Evolutionary conservation across 2,888 invertebrate species (phyloP).

Genomic region (Chalcosyrphus nemorum): DNA sequence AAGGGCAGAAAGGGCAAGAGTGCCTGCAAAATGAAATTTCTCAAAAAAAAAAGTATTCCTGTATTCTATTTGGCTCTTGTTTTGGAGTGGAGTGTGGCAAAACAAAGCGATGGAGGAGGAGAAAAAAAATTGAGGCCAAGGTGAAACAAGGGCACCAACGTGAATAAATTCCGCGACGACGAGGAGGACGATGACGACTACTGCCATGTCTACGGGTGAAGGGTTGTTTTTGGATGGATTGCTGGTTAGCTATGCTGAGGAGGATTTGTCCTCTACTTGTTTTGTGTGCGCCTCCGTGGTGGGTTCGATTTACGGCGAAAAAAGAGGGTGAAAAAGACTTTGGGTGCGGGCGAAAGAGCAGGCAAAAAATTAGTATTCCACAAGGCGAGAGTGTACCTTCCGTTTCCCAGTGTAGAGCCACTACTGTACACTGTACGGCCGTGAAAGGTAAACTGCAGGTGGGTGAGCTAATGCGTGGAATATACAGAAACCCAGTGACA

Average conservation of each 20-base stretch:
- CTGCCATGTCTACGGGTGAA: constrained; percentile 60
- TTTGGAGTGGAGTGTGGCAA: background rate
- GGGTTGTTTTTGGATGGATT: constrained; percentile 32
- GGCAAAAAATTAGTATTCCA: constrained; percentile 48
- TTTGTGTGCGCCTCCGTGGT: background rate
- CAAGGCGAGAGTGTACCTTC: constrained; percentile 2
- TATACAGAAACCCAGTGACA: constrained; percentile 15
- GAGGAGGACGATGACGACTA: too few species aligned
- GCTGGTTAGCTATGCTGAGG: constrained; percentile 2
- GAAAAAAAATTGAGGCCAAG: constrained; percentile 52
- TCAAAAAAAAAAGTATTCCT: constrained; percentile 2
- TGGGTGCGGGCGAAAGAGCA: background rate
- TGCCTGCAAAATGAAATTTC: constrained; percentile 19
- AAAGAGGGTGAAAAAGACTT: constrained; percentile 8
- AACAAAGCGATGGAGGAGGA: too few species aligned
- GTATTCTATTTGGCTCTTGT: constrained; percentile 7
- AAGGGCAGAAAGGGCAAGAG: constrained; percentile 15
- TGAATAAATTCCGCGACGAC: constrained; percentile 64
- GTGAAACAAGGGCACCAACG: constrained; percentile 65
- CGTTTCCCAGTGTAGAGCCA: constrained; percentile 3
- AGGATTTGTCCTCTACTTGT: constrained; percentile 25
- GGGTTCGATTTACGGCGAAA: background rate
- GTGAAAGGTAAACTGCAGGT: constrained; percentile 16
- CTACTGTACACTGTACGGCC: background rate
- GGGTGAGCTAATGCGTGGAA: constrained; percentile 12